Evolutionary conservation across 2,113 vertebrate genomes (phyloP), one percentile per base, ranked within the genome.

Genomic region (Xiphophorus hellerii): DNA sequence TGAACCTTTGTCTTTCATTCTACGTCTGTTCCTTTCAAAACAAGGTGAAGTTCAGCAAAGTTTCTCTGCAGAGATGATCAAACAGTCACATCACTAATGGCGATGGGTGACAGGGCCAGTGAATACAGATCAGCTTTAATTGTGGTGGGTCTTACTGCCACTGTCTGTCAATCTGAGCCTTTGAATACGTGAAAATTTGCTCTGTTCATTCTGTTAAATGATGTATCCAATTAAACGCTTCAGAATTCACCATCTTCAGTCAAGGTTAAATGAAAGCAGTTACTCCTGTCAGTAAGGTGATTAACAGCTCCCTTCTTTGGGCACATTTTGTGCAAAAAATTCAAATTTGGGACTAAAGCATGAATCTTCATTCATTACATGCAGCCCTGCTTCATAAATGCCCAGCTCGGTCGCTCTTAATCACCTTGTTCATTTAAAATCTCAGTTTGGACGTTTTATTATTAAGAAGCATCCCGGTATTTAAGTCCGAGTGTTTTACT

Each of bases 241-340:
- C 97, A 98, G 97, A 98, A 99, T 99, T 98, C 98, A 98, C 97
- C 97, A 98, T 99, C 97, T 98, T 97, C 97, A 98, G 97, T 98
- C 97, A 99, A 99, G 98, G 98, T 99, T 99, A 99, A 99, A 99
- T 98, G 97, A 98, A 99, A 99, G 97, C 98, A 97, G 97, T 98
- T 98, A 97, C 95, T 97, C 96, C 97, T 99, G 98, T 99, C 98
- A 99, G 96, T 94, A 95, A 97, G 97, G 98, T 99, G 98, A 99
- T 99, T 99, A 99, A 99, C 98, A 96, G 97, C 97, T 96, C 96
- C 96, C 96, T 95, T 96, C 96, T 97, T 97, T 96, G 95, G 96
- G 95, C 96, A 98, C 97, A 97, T 98, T 97, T 97, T 96, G 95
- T 95, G 95, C 95, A 90, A 96, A 98, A 98, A 98, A 98, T 97